Evolutionary conservation across 2,113 vertebrate species (phyloP).

Genomic region (Perca flavescens): DNA sequence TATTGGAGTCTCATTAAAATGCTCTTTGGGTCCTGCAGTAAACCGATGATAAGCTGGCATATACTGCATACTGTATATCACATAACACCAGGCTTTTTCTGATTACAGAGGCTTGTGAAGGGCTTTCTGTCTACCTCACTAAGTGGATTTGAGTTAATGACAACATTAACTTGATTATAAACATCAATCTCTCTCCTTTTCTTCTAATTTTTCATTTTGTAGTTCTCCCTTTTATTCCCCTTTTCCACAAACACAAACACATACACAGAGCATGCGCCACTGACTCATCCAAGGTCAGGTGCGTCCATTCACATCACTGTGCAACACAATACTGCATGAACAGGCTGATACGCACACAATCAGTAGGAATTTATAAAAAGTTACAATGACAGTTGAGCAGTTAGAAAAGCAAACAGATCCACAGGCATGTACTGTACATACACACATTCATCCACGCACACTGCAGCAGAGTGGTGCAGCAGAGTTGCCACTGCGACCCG

Average conservation of each 20-base stretch:
- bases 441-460: slow-evolving; percentile 37
- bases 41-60: not conserved
- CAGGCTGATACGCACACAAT: accelerated
- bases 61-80: slow-evolving; percentile 52
- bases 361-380: not conserved
- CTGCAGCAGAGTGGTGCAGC: slow-evolving; percentile 78
- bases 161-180: not conserved
- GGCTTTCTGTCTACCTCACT: not conserved
- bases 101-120: not conserved
- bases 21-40: not conserved
- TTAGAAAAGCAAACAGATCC: slow-evolving; percentile 9
- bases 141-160: not conserved
- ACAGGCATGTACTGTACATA: not conserved
- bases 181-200: not conserved
- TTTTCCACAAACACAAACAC: slow-evolving; percentile 9
- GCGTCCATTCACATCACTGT: slow-evolving; percentile 44
- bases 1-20: not conserved
- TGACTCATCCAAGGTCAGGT: slow-evolving; percentile 75
- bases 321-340: slow-evolving; percentile 3
- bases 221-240: not conserved
- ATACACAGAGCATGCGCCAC: slow-evolving; percentile 45
- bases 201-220: not conserved
- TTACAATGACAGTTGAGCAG: slow-evolving; percentile 1
- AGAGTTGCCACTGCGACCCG: slow-evolving; percentile 52
- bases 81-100: slow-evolving; percentile 20